Evolutionary conservation across 1,140 invertebrate species (phyloP), one percentile per base, ranked within the genome.

Genomic region (Leptinotarsa defecta): DNA sequence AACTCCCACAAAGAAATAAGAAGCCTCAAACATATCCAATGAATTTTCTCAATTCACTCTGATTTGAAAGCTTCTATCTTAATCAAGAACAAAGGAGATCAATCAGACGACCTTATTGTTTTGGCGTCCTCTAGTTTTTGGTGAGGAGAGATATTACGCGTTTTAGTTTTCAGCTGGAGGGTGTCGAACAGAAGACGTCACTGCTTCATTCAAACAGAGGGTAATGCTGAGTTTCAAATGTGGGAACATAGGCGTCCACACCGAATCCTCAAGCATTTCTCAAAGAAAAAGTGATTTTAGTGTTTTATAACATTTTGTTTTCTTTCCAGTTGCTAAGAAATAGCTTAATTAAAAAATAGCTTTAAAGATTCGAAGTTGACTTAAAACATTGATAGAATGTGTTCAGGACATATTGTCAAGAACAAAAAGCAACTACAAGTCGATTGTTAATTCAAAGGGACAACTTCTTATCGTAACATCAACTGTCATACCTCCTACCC

Each of bases 161-260:
- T 57, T 57, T 57, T n/a, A 57, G 52, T 57, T 57, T 57, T n/a
- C 52, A 57, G n/a, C 52, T 6, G 52, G 52, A 57, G 52, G 52
- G 52, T 57, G 52, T 8, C 52, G 52, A 57, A 57, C 52, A 57
- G 52, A 57, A 57, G 13, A 57, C 52, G 52, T 57, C 52, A 57
- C 52, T 15, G 52, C 52, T 57, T 15, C n/a, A 19, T 57, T 57
- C 8, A 57, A 57, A 57, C n/a, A 57, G n/a, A 19, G 17, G 5
- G 6, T 57, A 57, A 43, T 43, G 52, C 52, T 19, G 52, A 57
- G 52, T 57, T 57, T 57, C n/a, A 57, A 15, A 57, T 57, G 15
- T 57, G 52, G 52, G 52, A 57, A 19, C 52, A 57, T 57, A 57
- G 52, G 52, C 52, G 52, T 57, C 15, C 52, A 57, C 8, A 43